Evolutionary conservation across 2,113 vertebrate species (phyloP), one percentile per base, ranked within the genome.

Genomic region (Bucco capensis): DNA sequence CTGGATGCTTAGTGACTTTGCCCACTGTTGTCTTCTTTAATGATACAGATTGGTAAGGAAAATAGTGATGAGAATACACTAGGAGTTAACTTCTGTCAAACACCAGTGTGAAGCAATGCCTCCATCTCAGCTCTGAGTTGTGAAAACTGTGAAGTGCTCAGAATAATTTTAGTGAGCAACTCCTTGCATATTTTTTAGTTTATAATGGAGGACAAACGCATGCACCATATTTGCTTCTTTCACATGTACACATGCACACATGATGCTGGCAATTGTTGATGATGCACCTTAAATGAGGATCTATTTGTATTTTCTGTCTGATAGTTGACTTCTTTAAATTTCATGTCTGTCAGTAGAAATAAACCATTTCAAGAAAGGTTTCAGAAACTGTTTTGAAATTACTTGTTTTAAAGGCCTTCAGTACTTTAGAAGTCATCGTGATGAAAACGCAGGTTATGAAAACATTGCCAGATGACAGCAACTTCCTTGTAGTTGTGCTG

Each of bases 391-490:
- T 81, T 88, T 78, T 81, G 58, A 86, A 82, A 82, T 86, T 1
- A 19, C 35, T 75, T 95, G 14, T 60, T 90, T 86, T 83, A 67
- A 38, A 91, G 50, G 12, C n/a, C 72, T 88, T 71, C 4, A 1
- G 9, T 60, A 22, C 61, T 94, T 60, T 6, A 61, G 70, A 82
- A 65, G 40, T 69, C 65, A 49, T 47, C 51, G 62, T 1, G 0
- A 60, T 71, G 49, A 37, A 95, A 87, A 57, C 38, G 31, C 35
- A 27, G 81, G 27, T 72, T 93, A 73, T 92, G 56, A 84, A 88
- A 88, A 62, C 40, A 21, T 27, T 76, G 40, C 61, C 38, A 56
- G 24, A 31, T 44, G 64, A 62, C 38, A 77, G 35, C 65, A 64
- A 38, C 27, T 75, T 92, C 77, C 40, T 72, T 89, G 72, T 66